Percentiles rank a stretch among this genome's conserved stretches.
Evolutionary conservation across 2,888 invertebrate genomes (phyloP).

Genomic region (Candidula unifasciata): DNA sequence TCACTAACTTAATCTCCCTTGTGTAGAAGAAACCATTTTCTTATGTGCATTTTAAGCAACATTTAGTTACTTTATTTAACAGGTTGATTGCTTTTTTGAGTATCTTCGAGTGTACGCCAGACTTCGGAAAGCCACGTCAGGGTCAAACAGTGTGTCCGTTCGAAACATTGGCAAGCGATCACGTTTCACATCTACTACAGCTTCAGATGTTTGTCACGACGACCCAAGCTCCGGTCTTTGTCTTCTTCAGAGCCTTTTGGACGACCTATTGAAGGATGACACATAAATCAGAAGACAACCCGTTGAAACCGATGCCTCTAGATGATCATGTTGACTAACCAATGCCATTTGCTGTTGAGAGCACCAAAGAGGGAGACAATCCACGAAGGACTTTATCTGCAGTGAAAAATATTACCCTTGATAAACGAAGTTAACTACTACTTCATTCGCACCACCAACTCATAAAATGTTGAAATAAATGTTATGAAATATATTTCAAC

Average conservation of each 20-base stretch:
- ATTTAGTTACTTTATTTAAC: not conserved
- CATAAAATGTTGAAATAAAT: too few species aligned
- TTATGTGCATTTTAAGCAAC: too few species aligned
- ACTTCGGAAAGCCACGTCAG: slow-evolving; percentile 56
- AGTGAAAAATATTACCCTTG: too few species aligned
- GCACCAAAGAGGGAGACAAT: too few species aligned
- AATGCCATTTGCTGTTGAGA: not conserved
- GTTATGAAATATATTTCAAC: too few species aligned
- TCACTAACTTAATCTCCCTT: too few species aligned
- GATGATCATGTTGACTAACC: not conserved
- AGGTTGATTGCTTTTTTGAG: slow-evolving; percentile 57
- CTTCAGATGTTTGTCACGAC: not conserved
- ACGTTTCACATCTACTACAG: not conserved
- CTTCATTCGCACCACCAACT: too few species aligned
- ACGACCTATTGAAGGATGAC: not conserved
- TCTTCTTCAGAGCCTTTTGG: not conserved
- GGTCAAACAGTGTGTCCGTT: slow-evolving; percentile 52
- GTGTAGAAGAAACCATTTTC: too few species aligned
- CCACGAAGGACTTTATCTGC: too few species aligned
- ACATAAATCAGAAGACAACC: not conserved
- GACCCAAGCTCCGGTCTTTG: not conserved
- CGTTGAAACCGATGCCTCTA: not conserved
- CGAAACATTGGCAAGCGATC: slow-evolving; percentile 56
- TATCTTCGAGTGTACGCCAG: slow-evolving; percentile 59
- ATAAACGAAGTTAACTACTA: too few species aligned